These are phyloP conservation scores for Boulengerochromis microlepis DNA, from an alignment of 2,113 vertebrate species.

Conservation along the genomic window DNA sequence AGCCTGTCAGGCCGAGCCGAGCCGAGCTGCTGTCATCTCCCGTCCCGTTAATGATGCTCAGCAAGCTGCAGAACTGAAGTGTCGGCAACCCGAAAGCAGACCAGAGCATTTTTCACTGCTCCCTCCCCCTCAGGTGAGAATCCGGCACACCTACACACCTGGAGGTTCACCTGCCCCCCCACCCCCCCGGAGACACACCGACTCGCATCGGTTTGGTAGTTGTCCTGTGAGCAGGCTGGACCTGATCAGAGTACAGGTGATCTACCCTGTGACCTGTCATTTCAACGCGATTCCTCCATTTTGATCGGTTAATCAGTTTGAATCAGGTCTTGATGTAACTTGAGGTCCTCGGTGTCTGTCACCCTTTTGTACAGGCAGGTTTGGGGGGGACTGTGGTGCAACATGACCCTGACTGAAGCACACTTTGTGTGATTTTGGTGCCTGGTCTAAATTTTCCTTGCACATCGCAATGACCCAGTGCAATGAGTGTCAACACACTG, in stretches of 20 bases:
- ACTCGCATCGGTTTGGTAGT: background rate
- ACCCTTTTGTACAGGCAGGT: background rate
- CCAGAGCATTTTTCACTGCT: background rate
- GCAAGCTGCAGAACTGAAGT: slow-evolving; percentile 18
- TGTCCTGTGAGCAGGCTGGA: background rate
- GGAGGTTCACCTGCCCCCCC: background rate
- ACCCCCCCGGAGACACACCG: background rate
- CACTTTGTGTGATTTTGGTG: background rate
- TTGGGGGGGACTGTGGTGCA: background rate
- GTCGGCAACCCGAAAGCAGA: slow-evolving; percentile 4
- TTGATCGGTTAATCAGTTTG: background rate
- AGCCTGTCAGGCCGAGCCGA: slow-evolving; percentile 19
- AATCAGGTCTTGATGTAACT: background rate
- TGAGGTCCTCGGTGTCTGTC: background rate
- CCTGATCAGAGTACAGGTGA: background rate
- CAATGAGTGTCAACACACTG: background rate
- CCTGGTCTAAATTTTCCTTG: background rate
- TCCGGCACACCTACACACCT: slow-evolving; percentile 19
- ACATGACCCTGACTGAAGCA: background rate
- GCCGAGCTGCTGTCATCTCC: background rate
- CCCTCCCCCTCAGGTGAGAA: slow-evolving; percentile 39
- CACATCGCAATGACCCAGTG: background rate
- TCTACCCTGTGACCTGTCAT: background rate
- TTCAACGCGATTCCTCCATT: background rate
- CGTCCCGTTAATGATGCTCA: background rate